Base-by-base conservation (phyloP, 2,797 vertebrate species). In the Danionella dracula region DNA sequence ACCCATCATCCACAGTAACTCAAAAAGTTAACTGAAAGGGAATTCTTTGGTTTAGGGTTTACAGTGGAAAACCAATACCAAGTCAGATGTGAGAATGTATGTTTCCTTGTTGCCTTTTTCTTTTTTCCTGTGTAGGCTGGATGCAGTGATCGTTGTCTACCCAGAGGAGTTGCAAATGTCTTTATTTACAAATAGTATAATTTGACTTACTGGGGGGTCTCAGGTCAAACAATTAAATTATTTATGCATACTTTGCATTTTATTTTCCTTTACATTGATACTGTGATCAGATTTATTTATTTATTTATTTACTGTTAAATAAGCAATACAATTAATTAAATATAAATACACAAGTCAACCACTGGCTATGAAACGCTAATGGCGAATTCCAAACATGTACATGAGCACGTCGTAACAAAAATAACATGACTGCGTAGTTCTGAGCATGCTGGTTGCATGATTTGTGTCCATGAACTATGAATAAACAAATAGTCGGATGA, bases 171-270 rank as follows among this genome's bases (percentile, higher is more conserved):
- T 65, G 40, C 32, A 44, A 66, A 66, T 8, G 20, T 56, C 11
- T 56, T 20, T 57, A 51, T 66, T 56, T 65, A 65, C 51, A 65
- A 65, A 65, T 65, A 55, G 55, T 55, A 55, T 65, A 41, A 65
- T 55, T 65, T 32, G 50, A 35, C 31, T n/a, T 29, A 37, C 50
- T 65, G 50, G 62, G 62, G 63, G 53, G 63, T 66, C 63, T 20
- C 16, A 57, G 15, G 46, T 66, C 63, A 56, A 23, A 44, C 31
- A 37, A 66, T 41, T 37, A 19, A 11, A 31, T 48, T 66, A n/a
- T 58, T 48, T 56, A 40, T 46, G 42, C 41, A 31, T 17, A 46
- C 38, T 13, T 15, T 51, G n/a, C 19, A 38, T 12, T n/a, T 45
- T 50, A 37, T 59, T 34, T 45, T 44, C 15, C 17, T 11, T n/a